phyloP scores from a whole-genome alignment of 2,888 invertebrate species.

The Drosophila helvetica region DNA sequence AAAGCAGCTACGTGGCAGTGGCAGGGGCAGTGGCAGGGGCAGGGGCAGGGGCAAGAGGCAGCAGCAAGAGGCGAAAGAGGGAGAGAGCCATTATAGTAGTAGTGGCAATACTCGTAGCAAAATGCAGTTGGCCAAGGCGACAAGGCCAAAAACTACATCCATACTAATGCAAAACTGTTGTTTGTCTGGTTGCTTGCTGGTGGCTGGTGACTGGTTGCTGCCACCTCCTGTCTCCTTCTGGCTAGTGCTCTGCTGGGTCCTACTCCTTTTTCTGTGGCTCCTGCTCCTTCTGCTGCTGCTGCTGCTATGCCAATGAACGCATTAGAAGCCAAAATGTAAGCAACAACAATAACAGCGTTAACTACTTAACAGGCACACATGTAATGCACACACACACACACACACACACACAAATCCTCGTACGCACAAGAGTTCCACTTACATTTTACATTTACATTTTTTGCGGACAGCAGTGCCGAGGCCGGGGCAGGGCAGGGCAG shows the following conservation, averaged over 20 bases:
- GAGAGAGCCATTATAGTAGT: constrained; percentile 12
- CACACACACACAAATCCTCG: too few relatives aligned
- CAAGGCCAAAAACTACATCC: constrained; percentile 29
- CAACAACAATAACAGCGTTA: constrained; percentile 46
- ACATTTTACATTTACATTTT: constrained; percentile 49
- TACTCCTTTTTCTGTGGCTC: neutral
- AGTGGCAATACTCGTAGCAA: constrained; percentile 8
- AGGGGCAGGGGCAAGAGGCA: too few relatives aligned
- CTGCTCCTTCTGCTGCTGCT: neutral
- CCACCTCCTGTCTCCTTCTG: neutral
- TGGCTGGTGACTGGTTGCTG: constrained; percentile 3
- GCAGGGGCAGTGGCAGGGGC: too few relatives aligned
- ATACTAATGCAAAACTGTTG: constrained; percentile 54
- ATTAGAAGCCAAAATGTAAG: constrained; percentile 46
- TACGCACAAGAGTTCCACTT: constrained; percentile 22
- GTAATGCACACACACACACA: constrained; percentile 36
- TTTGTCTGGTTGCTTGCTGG: constrained; percentile 43
- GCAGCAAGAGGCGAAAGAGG: neutral
- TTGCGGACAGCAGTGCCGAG: neutral
- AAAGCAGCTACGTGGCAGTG: neutral
- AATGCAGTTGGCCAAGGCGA: constrained; percentile 28
- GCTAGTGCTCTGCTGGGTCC: neutral
- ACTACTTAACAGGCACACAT: constrained; percentile 51
- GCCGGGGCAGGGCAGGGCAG: neutral
- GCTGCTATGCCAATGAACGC: constrained; percentile 45